These are phyloP conservation scores for Psittacula cyanocephala DNA, from an alignment of 2,113 vertebrate genomes.

Conservation along the genomic window DNA sequence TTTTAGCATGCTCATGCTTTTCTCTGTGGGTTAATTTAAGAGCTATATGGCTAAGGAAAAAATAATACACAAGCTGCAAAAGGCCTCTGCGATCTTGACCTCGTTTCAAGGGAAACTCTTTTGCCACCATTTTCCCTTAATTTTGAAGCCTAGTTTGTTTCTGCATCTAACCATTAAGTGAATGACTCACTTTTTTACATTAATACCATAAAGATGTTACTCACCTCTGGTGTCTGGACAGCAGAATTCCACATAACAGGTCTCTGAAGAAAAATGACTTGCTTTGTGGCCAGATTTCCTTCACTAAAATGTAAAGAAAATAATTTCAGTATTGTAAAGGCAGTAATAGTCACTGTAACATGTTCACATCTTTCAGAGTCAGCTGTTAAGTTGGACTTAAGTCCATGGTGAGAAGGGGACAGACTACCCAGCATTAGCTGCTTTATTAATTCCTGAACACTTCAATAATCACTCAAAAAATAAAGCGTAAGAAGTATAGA, in stretches of 20 bases:
- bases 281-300: slow-evolving; percentile 95
- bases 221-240: slow-evolving; percentile 74
- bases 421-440: neutral
- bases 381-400: neutral
- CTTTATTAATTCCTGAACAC: neutral
- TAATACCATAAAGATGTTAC: neutral
- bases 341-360: neutral
- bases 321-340: neutral
- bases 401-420: neutral
- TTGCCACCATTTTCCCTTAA: neutral
- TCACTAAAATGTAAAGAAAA: slow-evolving; percentile 79
- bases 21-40: neutral
- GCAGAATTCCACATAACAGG: slow-evolving; percentile 75
- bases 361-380: neutral
- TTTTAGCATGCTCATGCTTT: neutral
- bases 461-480: neutral
- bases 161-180: neutral
- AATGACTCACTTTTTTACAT: neutral
- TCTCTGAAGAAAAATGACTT: slow-evolving; percentile 95
- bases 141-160: neutral
- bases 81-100: neutral
- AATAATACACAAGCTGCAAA: neutral
- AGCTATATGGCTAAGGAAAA: neutral
- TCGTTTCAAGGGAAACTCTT: neutral
- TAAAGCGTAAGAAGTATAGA: rapidly evolving